Base-by-base conservation (phyloP, 2,888 invertebrate genomes). In the Hesperia comma region DNA sequence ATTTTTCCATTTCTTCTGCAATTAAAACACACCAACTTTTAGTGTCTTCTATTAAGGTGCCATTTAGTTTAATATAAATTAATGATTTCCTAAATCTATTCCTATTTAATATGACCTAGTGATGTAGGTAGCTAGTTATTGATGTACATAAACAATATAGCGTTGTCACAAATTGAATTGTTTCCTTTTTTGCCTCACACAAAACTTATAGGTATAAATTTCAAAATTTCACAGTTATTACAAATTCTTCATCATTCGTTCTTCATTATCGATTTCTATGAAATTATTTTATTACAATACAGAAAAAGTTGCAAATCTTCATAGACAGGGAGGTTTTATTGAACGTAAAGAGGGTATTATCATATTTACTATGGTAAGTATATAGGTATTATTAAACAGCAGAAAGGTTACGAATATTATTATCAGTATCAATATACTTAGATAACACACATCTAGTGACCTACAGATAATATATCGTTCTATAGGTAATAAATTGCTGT, bases 131-230 rank as follows among this genome's bases (percentile, higher is more conserved):
- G 6, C n/a, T 53, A 63, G 63, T 33, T 46, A 63, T 55, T 56
- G 37, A 63, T 63, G 63, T 63, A 63, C 46, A 55, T 63, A 56
- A 55, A 33, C 49, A 56, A 63, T 57, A 58, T 63, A 57, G 37
- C 57, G 51, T 17, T 37, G n/a, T 56, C 14, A 15, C n/a, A 63
- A 57, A 32, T 21, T 5, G 8, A 10, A 8, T 37, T 63, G 56
- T 57, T 63, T 63, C 49, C 21, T 63, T 63, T 57, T 32, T 46
- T 17, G 61, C 51, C 61, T 61, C 8, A 46, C 41, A 57, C 15
- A 19, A 40, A 40, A 33, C 10, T 40, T 56, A 19, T 40, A 32
- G 5, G 26, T 26, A 26, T 32, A 37, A 56, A 41, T 21, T 37
- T 37, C 37, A 37, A 26, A 12, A 10, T 37, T 32, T 15, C 14